Conservation (phyloP, 2,888 invertebrate species). For the Dione juno region DNA sequence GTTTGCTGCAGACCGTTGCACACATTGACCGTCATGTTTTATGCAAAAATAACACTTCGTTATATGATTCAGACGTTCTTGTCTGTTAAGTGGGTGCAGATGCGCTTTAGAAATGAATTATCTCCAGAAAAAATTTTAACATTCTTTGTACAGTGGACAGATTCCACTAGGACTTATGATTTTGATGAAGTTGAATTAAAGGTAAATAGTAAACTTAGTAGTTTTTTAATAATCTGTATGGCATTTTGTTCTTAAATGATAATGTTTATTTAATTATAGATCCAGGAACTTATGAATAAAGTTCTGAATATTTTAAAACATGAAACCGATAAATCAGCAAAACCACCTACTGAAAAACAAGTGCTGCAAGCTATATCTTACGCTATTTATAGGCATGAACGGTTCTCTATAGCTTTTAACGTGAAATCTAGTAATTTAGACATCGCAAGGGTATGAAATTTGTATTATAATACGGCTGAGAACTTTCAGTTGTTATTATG, state of each 20-base stretch:
- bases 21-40: conserved; percentile 65
- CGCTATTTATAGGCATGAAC: conserved; percentile 56
- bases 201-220: conserved; percentile 50
- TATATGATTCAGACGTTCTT: conserved; percentile 61
- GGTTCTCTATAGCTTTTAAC: conserved; percentile 50
- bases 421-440: conserved; percentile 59
- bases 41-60: conserved; percentile 60
- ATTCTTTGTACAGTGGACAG: conserved; percentile 69
- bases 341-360: conserved; percentile 46
- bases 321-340: conserved; percentile 24
- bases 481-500: too few relatives aligned
- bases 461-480: neutral
- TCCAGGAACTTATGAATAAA: conserved; percentile 49
- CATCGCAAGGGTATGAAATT: conserved; percentile 56
- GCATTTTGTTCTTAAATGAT: too few relatives aligned
- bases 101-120: conserved; percentile 49
- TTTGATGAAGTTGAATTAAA: conserved; percentile 55
- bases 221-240: too few relatives aligned
- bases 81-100: conserved; percentile 62
- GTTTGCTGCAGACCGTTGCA: conserved; percentile 57
- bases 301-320: conserved; percentile 48
- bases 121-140: conserved; percentile 61
- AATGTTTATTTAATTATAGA: conserved; percentile 39
- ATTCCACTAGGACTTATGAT: conserved; percentile 56
- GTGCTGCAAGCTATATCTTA: conserved; percentile 58